Evolutionary conservation across 2,888 invertebrate genomes (phyloP).

Genomic region (Eilema depressum): DNA sequence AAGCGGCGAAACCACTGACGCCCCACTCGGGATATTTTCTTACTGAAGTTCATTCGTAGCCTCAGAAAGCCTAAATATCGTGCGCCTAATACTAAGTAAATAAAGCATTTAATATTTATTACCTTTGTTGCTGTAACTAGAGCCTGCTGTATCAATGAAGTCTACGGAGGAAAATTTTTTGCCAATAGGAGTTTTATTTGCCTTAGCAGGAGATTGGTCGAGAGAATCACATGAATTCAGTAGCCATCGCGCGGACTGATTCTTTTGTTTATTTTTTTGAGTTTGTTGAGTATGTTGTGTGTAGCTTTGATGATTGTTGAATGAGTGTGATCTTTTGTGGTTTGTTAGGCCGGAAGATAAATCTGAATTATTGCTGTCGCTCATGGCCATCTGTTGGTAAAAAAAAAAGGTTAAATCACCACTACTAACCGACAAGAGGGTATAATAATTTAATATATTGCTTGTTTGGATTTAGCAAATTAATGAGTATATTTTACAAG

Average conservation of each 20-base stretch:
- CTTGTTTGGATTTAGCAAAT: constrained; percentile 27
- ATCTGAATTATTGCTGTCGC: constrained; percentile 85
- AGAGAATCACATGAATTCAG: constrained; percentile 84
- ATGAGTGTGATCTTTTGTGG: constrained; percentile 90
- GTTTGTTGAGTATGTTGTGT: constrained; percentile 88
- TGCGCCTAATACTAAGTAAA: neutral
- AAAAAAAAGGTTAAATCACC: constrained; percentile 34
- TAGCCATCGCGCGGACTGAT: constrained; percentile 85
- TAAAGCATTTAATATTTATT: constrained; percentile 16
- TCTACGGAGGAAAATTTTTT: constrained; percentile 87
- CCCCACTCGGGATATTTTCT: neutral
- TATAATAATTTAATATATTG: constrained; percentile 12
- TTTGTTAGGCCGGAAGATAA: constrained; percentile 85
- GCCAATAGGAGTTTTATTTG: constrained; percentile 84
- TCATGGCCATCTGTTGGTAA: constrained; percentile 88
- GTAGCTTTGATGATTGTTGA: constrained; percentile 91
- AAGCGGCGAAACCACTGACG: neutral
- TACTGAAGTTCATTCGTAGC: neutral
- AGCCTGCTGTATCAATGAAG: constrained; percentile 85
- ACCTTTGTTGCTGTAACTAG: constrained; percentile 88
- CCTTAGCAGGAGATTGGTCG: constrained; percentile 78
- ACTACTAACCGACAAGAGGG: constrained; percentile 3
- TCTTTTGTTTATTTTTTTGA: constrained; percentile 88
- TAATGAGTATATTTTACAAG: constrained; percentile 30
- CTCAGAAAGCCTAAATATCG: neutral